Evolutionary conservation across 2,113 vertebrate species (phyloP), one percentile per base, ranked within the genome.

Genomic region (Rhodinocichla rosea): DNA sequence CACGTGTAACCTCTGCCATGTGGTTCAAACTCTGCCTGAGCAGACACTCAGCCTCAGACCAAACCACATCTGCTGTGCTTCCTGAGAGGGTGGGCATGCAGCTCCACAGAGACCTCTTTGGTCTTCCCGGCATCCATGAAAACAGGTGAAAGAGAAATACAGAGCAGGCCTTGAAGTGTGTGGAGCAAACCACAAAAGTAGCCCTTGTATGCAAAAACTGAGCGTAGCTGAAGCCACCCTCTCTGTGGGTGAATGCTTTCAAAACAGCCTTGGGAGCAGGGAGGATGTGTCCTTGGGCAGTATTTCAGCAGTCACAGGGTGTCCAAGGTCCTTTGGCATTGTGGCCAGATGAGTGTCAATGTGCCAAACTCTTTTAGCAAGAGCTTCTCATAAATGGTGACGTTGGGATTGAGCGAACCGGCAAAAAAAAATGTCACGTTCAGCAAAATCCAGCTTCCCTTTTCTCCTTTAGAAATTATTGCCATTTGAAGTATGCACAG

Each of bases 361-460:
- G 28, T 91, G 56, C 83, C 83, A 90, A 63, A 65, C 21, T 53
- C 90, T 62, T 89, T 75, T n/a, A 86, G 47, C n/a, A 87, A 67
- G 64, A 81, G 17, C 60, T 88, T 45, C 90, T 79, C 67, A 19
- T 50, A 49, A 39, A n/a, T 44, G 60, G 49, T 45, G 28, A 69
- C 10, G 20, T 4, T 49, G 73, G 45, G 69, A 89, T 83, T 2
- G 53, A 83, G 49, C 3, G 0, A 89, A 64, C 57, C 75, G 91
- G 79, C 20, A 68, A 82, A 75, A 52, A 81, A 81, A 94, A 13
- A 0, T 0, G 14, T 30, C 9, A 0, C 35, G n/a, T 71, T 92
- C 91, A 95, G 91, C 94, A 95, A 89, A 82, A 87, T 35, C 52
- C 32, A 5, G 22, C 60, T 79, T 65, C 65, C 14, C 52, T 33